A percentile compares a stretch with the other conserved stretches of the same genome.
These are phyloP conservation scores for Subanguina moxae DNA, from an alignment of 1,140 invertebrate genomes.

Conservation along the genomic window DNA sequence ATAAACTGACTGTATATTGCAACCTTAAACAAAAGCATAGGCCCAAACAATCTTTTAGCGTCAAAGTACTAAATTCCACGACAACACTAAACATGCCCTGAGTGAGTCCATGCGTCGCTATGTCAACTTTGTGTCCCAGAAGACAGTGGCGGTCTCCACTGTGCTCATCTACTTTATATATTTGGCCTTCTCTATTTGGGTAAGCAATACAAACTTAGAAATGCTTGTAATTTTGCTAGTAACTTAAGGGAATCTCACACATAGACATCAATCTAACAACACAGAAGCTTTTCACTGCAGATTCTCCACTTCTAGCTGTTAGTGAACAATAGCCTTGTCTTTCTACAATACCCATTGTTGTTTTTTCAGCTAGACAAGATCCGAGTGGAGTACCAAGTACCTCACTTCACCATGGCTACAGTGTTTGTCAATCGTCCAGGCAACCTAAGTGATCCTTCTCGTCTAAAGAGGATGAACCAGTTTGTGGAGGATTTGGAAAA, in stretches of 20 bases:
- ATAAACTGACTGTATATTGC: not conserved
- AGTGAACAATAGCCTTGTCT: no score
- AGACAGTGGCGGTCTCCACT: constrained; percentile 46
- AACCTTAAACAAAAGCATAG: not conserved
- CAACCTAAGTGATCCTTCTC: constrained; percentile 51
- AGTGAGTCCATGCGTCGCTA: constrained; percentile 45
- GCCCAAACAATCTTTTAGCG: constrained; percentile 26
- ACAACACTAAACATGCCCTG: constrained; percentile 53
- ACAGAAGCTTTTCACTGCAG: constrained; percentile 53
- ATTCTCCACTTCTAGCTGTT: constrained; percentile 49
- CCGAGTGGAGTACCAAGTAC: constrained; percentile 56
- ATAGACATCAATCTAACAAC: constrained; percentile 56
- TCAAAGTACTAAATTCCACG: constrained; percentile 57
- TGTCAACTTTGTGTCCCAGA: constrained; percentile 51
- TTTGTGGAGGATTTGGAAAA: constrained; percentile 54
- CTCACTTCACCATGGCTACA: constrained; percentile 56
- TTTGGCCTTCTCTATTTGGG: constrained; percentile 50
- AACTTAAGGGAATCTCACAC: constrained; percentile 54
- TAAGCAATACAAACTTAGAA: constrained; percentile 21
- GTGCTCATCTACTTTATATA: constrained; percentile 49
- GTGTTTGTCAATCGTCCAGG: constrained; percentile 56
- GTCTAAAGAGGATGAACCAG: constrained; percentile 43
- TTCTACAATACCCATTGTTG: not conserved
- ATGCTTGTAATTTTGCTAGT: not conserved
- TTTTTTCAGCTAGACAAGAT: constrained; percentile 47